Conservation (phyloP, 2,797 vertebrate genomes). For the Prunella strophiata region DNA sequence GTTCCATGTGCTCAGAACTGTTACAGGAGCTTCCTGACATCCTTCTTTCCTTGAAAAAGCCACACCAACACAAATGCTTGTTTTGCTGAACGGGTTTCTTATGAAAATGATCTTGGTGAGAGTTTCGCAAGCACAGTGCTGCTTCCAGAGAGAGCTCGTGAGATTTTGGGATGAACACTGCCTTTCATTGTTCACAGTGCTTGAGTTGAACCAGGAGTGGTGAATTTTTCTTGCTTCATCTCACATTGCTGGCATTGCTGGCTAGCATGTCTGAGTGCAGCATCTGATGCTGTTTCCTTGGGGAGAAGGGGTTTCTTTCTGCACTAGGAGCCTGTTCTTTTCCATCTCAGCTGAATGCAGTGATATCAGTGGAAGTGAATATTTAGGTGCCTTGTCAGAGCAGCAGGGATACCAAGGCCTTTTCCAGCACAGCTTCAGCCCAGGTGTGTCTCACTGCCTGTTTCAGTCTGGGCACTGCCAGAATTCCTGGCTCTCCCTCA, state of each 20-base stretch:
- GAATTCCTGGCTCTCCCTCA: not conserved
- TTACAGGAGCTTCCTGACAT: not conserved
- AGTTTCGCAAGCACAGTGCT: fast-evolving
- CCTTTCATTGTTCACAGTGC: not conserved
- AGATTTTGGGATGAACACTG: not conserved
- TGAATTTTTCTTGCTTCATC: not conserved
- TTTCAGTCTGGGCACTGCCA: not conserved
- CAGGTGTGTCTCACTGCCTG: not conserved
- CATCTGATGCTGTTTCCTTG: not conserved
- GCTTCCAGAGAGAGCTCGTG: not conserved
- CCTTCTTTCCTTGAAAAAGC: not conserved
- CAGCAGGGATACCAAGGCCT: not conserved
- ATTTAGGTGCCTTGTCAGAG: not conserved
- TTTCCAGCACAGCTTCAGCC: not conserved
- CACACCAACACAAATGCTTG: not conserved
- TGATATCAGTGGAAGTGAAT: not conserved
- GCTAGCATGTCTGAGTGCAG: not conserved
- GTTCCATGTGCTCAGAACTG: not conserved
- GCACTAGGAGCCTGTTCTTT: not conserved
- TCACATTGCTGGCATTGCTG: not conserved
- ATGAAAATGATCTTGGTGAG: not conserved
- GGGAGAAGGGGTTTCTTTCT: not conserved
- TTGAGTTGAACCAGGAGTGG: not conserved
- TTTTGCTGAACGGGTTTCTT: not conserved
- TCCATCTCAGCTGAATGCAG: not conserved